A percentile compares a stretch with the other conserved stretches of the same genome.
phyloP scores from a whole-genome alignment of 2,797 vertebrate species.

The Syncerus caffer region DNA sequence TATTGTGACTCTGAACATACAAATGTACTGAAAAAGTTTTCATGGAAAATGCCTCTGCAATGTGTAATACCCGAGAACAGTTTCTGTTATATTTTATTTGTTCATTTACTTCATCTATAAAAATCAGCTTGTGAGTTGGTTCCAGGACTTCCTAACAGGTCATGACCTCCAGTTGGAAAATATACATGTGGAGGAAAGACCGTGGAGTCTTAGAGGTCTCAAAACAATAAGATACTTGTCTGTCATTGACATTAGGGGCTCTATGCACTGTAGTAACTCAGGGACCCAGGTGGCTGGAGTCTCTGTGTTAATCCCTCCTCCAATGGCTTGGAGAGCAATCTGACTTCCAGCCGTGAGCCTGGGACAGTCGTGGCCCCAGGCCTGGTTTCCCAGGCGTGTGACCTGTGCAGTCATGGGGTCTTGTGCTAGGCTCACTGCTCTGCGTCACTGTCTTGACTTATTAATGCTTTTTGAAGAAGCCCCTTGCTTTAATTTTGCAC shows the following conservation, averaged over 20 bases:
- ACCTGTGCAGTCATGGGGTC: not conserved
- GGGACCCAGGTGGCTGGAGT: not conserved
- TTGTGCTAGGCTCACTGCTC: not conserved
- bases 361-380: not conserved
- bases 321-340: not conserved
- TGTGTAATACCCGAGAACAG: not conserved
- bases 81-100: not conserved
- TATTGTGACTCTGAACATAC: not conserved
- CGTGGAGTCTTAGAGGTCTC: not conserved
- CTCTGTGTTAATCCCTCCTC: not conserved
- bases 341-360: not conserved
- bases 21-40: not conserved
- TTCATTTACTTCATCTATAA: constrained; percentile 13
- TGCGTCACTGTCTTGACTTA: not conserved
- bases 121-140: not conserved
- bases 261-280: not conserved
- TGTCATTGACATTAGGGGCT: not conserved
- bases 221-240: not conserved
- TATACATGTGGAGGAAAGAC: not conserved
- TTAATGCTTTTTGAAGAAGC: not conserved
- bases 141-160: not conserved
- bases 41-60: not conserved
- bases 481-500: not conserved
- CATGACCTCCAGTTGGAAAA: not conserved
- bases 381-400: not conserved